Base-by-base conservation (phyloP, 1,140 invertebrate genomes). In the Oncopodura yosiiana region DNA sequence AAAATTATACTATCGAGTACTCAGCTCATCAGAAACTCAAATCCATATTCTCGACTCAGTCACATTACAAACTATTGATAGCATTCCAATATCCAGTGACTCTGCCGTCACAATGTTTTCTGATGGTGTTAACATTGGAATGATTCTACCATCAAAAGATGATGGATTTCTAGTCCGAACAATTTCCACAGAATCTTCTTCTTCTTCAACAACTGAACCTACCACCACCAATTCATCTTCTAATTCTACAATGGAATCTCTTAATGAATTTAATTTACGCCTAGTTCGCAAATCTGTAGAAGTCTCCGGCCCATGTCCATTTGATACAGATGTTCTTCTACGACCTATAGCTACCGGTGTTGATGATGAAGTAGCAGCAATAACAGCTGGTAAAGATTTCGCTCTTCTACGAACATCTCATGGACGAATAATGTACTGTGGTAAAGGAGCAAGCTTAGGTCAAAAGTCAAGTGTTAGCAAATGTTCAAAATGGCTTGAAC, bases 301-400 rank as follows among this genome's bases (percentile, higher is more conserved):
- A 62, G 77, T 80, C 23, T 79, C 86, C 60, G 88, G 87, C 1
- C 75, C 78, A 39, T 78, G 83, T 8, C 65, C 75, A 3, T 86
- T 81, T 66, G 86, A 87, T 54, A 80, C 82, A 58, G 80, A 81
- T 41, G 72, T 75, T 61, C 52, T 61, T 32, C 30, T 56, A n/a
- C 45, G 63, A 11, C 43, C 51, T 18, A 48, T 66, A 49, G 74
- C 73, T 66, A 73, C 73, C 21, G 79, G 77, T 9, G 77, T 75
- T 63, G 83, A 84, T 58, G 84, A 87, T 65, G 81, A 84, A 69
- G 73, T 82, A 18, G 73, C 73, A 1, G 73, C 70, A 21, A 77
- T 89, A 19, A 71, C 74, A 49, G 78, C 82, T 30, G 88, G 86
- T 6, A 91, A 90, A 70, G 88, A 92, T 65, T 93, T 94, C 72